Evolutionary conservation across 2,113 vertebrate genomes (phyloP).

Genomic region (Cebidichthys violaceus): DNA sequence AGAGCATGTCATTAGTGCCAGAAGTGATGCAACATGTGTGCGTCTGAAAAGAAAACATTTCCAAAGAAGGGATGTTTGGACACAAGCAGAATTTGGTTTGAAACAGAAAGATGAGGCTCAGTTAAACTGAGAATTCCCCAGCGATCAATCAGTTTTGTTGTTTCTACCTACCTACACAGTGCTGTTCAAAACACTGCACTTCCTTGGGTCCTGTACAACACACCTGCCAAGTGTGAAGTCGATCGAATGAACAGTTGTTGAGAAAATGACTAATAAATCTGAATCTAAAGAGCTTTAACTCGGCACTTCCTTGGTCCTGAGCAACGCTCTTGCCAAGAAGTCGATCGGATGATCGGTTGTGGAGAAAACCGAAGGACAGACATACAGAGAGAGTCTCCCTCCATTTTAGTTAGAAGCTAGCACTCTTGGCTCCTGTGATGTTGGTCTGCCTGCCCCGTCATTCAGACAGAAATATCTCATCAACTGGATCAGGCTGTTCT

Average conservation of each 20-base stretch:
- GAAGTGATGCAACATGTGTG: slow-evolving; percentile 46
- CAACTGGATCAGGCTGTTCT: not conserved
- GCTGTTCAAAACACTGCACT: not conserved
- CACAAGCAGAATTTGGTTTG: slow-evolving; percentile 3
- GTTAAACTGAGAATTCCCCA: not conserved
- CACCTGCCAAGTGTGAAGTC: not conserved
- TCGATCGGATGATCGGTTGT: too few species aligned
- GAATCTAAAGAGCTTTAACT: too few species aligned
- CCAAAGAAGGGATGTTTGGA: not conserved
- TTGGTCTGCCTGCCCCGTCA: not conserved
- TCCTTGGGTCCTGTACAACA: not conserved
- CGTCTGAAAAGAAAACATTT: slow-evolving; percentile 13
- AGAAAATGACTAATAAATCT: too few species aligned
- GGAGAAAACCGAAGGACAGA: not conserved
- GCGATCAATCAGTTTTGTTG: slow-evolving; percentile 4
- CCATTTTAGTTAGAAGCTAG: not conserved
- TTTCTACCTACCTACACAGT: not conserved
- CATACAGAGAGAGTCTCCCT: not conserved
- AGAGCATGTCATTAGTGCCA: slow-evolving; percentile 45
- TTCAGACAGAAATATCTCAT: not conserved
- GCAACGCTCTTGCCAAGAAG: too few species aligned
- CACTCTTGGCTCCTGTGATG: not conserved
- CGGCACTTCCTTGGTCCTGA: too few species aligned
- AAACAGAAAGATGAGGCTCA: slow-evolving; percentile 1
- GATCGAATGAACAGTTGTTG: not conserved